These are phyloP conservation scores for Neoascia interrupta DNA, from an alignment of 2,888 invertebrate genomes.

Conservation along the genomic window DNA sequence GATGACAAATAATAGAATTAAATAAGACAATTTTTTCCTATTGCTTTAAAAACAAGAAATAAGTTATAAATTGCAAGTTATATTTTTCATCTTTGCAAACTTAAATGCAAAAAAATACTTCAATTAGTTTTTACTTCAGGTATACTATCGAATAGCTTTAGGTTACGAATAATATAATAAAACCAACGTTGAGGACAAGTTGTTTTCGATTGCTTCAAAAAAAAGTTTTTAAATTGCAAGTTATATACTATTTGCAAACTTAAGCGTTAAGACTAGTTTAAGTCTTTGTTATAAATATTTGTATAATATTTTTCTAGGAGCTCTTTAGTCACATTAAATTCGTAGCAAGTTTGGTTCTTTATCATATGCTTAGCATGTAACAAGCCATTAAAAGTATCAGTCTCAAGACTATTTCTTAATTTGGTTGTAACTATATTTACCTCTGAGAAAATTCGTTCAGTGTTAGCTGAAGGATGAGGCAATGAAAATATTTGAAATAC, in stretches of 20 bases:
- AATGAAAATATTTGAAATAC: conserved; percentile 10
- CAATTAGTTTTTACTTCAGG: too few species aligned
- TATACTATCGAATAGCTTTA: too few species aligned
- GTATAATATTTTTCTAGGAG: background rate
- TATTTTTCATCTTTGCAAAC: too few species aligned
- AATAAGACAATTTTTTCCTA: too few species aligned
- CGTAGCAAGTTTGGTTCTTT: conserved; percentile 4
- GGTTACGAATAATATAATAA: background rate
- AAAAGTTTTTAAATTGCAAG: background rate
- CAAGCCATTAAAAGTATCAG: background rate
- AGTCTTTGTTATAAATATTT: conserved; percentile 6
- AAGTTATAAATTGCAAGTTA: too few species aligned
- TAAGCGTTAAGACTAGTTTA: too few species aligned
- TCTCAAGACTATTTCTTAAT: conserved; percentile 2
- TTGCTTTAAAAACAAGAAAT: too few species aligned
- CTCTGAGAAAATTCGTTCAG: conserved; percentile 1
- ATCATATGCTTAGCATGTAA: conserved; percentile 8
- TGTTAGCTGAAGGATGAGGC: background rate
- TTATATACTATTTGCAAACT: too few species aligned
- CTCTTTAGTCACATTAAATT: background rate
- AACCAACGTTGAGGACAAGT: background rate
- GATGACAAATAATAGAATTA: too few species aligned
- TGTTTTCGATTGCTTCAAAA: background rate
- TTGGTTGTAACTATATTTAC: conserved; percentile 8
- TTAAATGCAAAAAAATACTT: too few species aligned